Percentiles rank a stretch among this genome's conserved stretches.
Conservation (phyloP, 1,140 invertebrate genomes). For the Pinna nobilis region DNA sequence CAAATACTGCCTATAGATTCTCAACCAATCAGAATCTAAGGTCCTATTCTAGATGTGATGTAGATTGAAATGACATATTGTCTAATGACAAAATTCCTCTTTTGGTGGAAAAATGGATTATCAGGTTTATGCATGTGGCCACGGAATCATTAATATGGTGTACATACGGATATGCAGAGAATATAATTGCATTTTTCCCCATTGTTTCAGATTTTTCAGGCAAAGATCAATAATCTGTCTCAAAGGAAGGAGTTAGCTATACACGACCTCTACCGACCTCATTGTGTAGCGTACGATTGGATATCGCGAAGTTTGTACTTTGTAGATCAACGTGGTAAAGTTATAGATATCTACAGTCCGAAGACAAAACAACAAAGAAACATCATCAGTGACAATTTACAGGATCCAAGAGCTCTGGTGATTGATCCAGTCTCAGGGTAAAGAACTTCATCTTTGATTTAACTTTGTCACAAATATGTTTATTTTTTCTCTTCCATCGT, state of each 20-base stretch:
- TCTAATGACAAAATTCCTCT: too few species aligned
- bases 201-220: too few species aligned
- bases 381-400: slow-evolving; percentile 89
- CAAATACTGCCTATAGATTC: too few species aligned
- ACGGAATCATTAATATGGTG: too few species aligned
- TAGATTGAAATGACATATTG: too few species aligned
- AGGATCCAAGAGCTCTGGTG: slow-evolving; percentile 91
- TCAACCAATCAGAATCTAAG: too few species aligned
- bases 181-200: too few species aligned
- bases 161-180: too few species aligned
- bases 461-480: background rate
- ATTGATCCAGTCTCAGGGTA: slow-evolving; percentile 92
- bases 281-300: slow-evolving; percentile 96
- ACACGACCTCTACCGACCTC: slow-evolving; percentile 77
- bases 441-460: slow-evolving; percentile 15
- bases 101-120: too few species aligned
- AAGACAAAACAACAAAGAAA: slow-evolving; percentile 89
- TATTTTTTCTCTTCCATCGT: background rate
- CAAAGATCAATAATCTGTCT: too few species aligned
- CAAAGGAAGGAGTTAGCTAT: slow-evolving; percentile 47
- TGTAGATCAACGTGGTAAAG: slow-evolving; percentile 92
- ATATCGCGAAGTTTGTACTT: slow-evolving; percentile 97
- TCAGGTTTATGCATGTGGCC: too few species aligned
- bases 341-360: slow-evolving; percentile 93
- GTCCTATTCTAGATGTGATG: too few species aligned